Evolutionary conservation across 2,113 vertebrate genomes (phyloP).

Genomic region (Podiceps cristatus): DNA sequence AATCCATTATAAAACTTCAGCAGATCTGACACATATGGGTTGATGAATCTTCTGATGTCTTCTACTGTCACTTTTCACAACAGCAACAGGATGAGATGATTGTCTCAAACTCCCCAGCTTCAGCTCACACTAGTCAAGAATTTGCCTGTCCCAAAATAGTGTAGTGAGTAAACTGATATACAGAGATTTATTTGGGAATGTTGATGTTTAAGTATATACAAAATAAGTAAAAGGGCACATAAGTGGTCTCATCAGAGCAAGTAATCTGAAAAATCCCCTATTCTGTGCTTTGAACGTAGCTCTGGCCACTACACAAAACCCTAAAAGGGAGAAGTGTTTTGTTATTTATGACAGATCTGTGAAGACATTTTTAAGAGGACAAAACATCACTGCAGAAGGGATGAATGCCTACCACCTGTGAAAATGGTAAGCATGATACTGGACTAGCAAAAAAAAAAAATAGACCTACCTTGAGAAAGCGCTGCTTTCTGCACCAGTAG

Average conservation of each 20-base stretch:
- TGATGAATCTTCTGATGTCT: constrained; percentile 28
- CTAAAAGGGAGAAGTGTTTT: background rate
- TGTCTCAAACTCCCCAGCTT: background rate
- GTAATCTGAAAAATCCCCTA: background rate
- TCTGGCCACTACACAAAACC: background rate
- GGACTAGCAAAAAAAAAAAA: background rate
- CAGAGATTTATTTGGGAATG: background rate
- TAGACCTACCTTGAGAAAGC: background rate
- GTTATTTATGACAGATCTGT: background rate
- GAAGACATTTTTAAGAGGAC: background rate
- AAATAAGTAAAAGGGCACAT: background rate
- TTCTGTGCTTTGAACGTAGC: background rate
- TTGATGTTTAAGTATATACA: background rate
- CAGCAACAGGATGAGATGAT: background rate
- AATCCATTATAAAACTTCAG: constrained; percentile 4
- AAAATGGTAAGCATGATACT: background rate
- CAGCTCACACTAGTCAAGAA: background rate
- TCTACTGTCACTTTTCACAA: constrained; percentile 13
- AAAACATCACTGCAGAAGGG: background rate
- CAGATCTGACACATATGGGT: constrained; percentile 28
- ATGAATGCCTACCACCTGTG: background rate
- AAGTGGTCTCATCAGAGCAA: background rate
- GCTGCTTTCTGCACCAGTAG: background rate
- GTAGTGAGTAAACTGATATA: background rate
- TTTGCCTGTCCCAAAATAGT: background rate